These are phyloP conservation scores for Rhizomys pruinosus DNA, from an alignment of 2,113 vertebrate species.

Conservation along the genomic window DNA sequence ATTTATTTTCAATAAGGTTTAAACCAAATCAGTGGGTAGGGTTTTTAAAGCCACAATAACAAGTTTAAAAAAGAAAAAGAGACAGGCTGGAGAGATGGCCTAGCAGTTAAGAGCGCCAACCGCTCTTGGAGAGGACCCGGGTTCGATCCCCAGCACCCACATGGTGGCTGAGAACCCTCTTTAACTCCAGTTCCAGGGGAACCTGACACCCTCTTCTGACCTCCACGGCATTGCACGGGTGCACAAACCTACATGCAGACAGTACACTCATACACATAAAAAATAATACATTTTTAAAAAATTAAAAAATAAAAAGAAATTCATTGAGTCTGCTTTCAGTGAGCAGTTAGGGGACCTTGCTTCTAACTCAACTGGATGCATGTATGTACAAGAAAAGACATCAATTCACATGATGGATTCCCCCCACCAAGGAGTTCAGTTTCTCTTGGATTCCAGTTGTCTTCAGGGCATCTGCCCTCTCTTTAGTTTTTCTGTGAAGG, in stretches of 20 bases:
- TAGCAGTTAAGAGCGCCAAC: too few relatives aligned
- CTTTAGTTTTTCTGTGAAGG: not conserved
- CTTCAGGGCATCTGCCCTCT: not conserved
- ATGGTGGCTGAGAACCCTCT: too few relatives aligned
- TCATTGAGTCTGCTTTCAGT: not conserved
- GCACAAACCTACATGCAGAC: too few relatives aligned
- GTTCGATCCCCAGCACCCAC: too few relatives aligned
- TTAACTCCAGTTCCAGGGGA: too few relatives aligned
- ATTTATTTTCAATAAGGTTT: conserved; percentile 28
- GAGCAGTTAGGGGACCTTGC: not conserved
- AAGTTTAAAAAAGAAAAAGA: conserved; percentile 11
- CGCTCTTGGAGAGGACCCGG: too few relatives aligned
- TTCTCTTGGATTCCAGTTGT: not conserved
- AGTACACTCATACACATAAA: too few relatives aligned
- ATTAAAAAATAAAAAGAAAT: not conserved
- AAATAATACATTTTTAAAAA: too few relatives aligned
- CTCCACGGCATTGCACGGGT: too few relatives aligned
- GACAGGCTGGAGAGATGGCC: too few relatives aligned
- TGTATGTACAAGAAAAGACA: not conserved
- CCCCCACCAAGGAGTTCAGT: not conserved
- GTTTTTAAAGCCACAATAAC: conserved; percentile 51
- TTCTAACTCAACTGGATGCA: not conserved
- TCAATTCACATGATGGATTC: not conserved
- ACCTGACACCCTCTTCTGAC: too few relatives aligned
- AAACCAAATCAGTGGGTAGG: conserved; percentile 51